Evolutionary conservation across 1,140 invertebrate genomes (phyloP), one percentile per base, ranked within the genome.

Genomic region (Branchinecta lynchi): DNA sequence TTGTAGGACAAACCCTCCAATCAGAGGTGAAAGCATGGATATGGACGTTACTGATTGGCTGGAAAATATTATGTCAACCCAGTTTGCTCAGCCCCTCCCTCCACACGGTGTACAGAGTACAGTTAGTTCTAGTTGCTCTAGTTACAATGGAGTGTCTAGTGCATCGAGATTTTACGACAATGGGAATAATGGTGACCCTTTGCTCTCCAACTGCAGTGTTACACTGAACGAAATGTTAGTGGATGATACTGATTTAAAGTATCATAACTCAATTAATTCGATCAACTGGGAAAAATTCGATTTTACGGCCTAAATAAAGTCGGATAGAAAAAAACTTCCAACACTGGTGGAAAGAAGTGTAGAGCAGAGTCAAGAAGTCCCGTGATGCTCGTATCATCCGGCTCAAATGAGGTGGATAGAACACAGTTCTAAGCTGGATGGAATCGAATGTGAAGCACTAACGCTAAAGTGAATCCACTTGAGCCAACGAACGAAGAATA

Each of bases 41-140:
- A 87, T 88, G 77, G 87, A 89, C 72, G 79, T 82, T 73, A 79
- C 84, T 0, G 85, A 87, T 74, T 89, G 87, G 87, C 76, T 89
- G 65, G 86, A 89, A 69, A 84, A 84, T 0, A 78, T 87, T 51
- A 82, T 87, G 77, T 79, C 80, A 0, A 76, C 74, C 71, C 81
- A 75, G 8, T 21, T 20, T 65, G 9, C 15, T 43, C 45, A 69
- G n/a, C n/a, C 32, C 44, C 10, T 12, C 8, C 45, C 46, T 3
- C n/a, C 44, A 17, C 17, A 66, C 20, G 45, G 1, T 45, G 20
- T 6, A 20, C 46, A 66, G 20, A 32, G 20, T 17, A 21, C 43
- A 69, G 10, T 20, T 20, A 66, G 46, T 15, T 21, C 43, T n/a
- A 32, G 17, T 69, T 70, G 15, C 43, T 66, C 15, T 20, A 45